These are phyloP conservation scores for Himalopsyche anomala DNA, from an alignment of 2,888 invertebrate genomes.

Conservation along the genomic window DNA sequence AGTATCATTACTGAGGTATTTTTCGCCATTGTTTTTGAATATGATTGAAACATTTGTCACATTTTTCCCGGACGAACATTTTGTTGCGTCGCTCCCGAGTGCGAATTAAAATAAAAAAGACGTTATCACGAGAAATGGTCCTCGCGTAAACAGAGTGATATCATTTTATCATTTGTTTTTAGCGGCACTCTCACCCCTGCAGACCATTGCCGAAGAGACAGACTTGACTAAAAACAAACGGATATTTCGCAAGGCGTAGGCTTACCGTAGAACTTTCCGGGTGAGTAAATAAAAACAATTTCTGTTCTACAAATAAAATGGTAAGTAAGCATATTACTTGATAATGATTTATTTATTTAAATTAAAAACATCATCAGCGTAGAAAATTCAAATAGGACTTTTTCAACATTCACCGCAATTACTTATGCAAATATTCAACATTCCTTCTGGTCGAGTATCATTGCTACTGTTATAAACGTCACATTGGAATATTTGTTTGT, in stretches of 20 bases:
- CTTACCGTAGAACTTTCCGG: too few relatives aligned
- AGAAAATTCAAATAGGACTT: too few relatives aligned
- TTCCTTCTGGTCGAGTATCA: too few relatives aligned
- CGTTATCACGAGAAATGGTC: slow-evolving; percentile 43
- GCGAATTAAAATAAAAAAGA: slow-evolving; percentile 49
- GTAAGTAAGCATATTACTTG: too few relatives aligned
- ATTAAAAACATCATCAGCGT: too few relatives aligned
- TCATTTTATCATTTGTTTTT: slow-evolving; percentile 49
- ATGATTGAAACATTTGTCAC: slow-evolving; percentile 43
- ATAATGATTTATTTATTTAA: too few relatives aligned
- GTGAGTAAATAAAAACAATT: too few relatives aligned
- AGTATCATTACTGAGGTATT: not conserved
- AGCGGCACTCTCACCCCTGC: slow-evolving; percentile 28
- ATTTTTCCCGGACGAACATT: slow-evolving; percentile 41
- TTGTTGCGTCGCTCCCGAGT: slow-evolving; percentile 5
- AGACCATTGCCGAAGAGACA: not conserved
- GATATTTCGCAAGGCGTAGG: not conserved
- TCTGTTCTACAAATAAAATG: too few relatives aligned
- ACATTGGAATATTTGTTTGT: too few relatives aligned
- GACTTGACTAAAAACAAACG: slow-evolving; percentile 13
- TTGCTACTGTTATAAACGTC: too few relatives aligned
- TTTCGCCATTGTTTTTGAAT: not conserved
- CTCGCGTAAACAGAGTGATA: slow-evolving; percentile 32
- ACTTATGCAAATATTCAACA: too few relatives aligned
- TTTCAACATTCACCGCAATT: too few relatives aligned